phyloP scores from a whole-genome alignment of 2,113 vertebrate genomes.

The Scortum barcoo region DNA sequence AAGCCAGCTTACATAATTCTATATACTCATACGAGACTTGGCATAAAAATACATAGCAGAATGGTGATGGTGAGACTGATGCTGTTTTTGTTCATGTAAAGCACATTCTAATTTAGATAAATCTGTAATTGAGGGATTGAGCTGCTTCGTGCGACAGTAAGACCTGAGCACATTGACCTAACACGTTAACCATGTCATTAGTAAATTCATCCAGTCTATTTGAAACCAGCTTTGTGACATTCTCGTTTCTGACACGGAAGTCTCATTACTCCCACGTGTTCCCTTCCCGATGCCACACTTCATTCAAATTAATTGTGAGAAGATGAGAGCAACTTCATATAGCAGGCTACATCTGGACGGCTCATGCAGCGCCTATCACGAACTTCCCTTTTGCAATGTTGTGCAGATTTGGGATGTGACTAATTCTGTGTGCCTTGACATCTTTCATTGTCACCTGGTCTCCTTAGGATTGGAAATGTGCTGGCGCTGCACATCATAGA shows the following conservation, averaged over 20 bases:
- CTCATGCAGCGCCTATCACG: background rate
- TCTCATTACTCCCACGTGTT: background rate
- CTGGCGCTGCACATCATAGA: conserved; percentile 48
- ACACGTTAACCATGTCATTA: conserved; percentile 38
- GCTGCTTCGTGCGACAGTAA: conserved; percentile 39
- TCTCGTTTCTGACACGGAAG: background rate
- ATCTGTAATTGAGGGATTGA: conserved; percentile 32
- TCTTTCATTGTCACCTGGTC: conserved; percentile 54
- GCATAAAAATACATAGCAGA: background rate
- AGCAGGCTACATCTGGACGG: background rate
- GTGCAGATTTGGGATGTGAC: conserved; percentile 31
- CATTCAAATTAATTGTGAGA: background rate
- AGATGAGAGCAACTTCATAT: background rate
- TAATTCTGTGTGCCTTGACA: conserved; percentile 40
- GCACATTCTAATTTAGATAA: conserved; percentile 2
- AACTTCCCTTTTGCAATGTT: conserved; percentile 20
- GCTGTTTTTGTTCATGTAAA: conserved; percentile 14
- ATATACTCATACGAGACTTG: background rate
- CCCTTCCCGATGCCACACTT: background rate
- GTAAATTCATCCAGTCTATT: conserved; percentile 42
- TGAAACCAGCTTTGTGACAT: conserved; percentile 24
- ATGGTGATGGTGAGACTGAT: background rate
- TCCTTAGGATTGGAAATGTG: conserved; percentile 45
- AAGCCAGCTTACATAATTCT: background rate
- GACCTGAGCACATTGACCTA: conserved; percentile 41